Percentiles rank a stretch among this genome's conserved stretches.
Evolutionary conservation across 2,113 vertebrate genomes (phyloP).

Genomic region (Chlorodrepanis virens): DNA sequence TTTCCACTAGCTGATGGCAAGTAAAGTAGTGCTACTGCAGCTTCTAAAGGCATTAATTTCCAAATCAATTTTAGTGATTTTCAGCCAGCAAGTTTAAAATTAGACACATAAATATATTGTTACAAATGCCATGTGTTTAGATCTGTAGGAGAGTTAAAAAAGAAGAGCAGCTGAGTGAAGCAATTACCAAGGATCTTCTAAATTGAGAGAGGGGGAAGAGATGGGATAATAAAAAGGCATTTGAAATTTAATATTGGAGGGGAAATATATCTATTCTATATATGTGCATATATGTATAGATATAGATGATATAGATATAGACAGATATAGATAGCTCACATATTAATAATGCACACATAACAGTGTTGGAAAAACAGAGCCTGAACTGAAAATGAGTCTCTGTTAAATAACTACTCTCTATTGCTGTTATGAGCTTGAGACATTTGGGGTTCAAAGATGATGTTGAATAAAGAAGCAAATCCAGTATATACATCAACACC

Average conservation of each 20-base stretch:
- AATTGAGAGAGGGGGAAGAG: not conserved
- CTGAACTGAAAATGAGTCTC: not conserved
- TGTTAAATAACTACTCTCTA: not conserved
- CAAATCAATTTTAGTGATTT: not conserved
- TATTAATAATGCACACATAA: not conserved
- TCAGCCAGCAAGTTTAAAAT: conserved; percentile 16
- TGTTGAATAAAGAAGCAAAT: not conserved
- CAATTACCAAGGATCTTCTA: not conserved
- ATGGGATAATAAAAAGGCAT: not conserved
- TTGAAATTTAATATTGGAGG: conserved; percentile 14
- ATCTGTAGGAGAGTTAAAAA: not conserved
- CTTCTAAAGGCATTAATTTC: not conserved
- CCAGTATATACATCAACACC: not conserved
- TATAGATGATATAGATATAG: no score
- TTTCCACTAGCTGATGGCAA: not conserved
- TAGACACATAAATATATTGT: not conserved
- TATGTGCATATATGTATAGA: not conserved
- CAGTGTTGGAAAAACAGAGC: not conserved
- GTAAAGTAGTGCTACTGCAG: not conserved
- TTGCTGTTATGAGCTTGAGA: not conserved
- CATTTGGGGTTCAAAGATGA: not conserved
- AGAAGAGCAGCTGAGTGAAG: not conserved
- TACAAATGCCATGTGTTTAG: not conserved
- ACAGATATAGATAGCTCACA: not conserved
- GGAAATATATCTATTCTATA: not conserved